Conservation (phyloP, 2,888 invertebrate species). For the Meliscaeva auricollis region DNA sequence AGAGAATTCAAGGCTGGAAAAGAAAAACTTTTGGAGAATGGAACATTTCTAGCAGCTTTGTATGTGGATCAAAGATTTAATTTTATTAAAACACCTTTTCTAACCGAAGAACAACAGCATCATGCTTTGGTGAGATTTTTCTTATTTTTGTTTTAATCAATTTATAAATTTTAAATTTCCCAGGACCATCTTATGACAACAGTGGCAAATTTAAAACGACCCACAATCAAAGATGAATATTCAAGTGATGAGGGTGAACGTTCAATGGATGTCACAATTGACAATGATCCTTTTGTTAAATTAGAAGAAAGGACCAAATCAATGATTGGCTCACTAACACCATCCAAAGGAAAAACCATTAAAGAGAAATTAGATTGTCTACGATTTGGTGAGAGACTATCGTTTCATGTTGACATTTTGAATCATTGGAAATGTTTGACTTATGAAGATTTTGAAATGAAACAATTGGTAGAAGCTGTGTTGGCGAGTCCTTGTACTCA, state of each 20-base stretch:
- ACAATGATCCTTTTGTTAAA: conserved; percentile 45
- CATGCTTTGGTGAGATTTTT: conserved; percentile 71
- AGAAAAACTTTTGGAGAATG: conserved; percentile 49
- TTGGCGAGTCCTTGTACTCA: conserved; percentile 35
- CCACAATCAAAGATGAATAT: conserved; percentile 8
- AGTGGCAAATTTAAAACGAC: neutral
- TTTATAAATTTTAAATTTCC: neutral
- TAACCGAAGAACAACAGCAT: conserved; percentile 59
- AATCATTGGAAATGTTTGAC: conserved; percentile 66
- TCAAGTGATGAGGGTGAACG: conserved; percentile 26
- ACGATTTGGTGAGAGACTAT: conserved; percentile 40
- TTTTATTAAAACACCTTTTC: conserved; percentile 62
- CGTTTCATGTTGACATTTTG: conserved; percentile 62
- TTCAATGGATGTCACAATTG: conserved; percentile 15
- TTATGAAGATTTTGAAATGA: conserved; percentile 41
- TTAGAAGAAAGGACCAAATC: conserved; percentile 55
- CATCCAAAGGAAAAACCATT: conserved; percentile 34
- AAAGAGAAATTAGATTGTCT: conserved; percentile 62
- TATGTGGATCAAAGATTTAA: conserved; percentile 75
- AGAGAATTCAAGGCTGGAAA: conserved; percentile 40
- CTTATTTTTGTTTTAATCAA: too few relatives aligned
- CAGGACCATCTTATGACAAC: conserved; percentile 27
- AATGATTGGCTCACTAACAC: conserved; percentile 26
- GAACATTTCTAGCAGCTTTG: conserved; percentile 67
- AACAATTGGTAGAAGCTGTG: conserved; percentile 24